Conservation (phyloP, 2,797 vertebrate genomes). For the Rhadinocentrus ornatus region DNA sequence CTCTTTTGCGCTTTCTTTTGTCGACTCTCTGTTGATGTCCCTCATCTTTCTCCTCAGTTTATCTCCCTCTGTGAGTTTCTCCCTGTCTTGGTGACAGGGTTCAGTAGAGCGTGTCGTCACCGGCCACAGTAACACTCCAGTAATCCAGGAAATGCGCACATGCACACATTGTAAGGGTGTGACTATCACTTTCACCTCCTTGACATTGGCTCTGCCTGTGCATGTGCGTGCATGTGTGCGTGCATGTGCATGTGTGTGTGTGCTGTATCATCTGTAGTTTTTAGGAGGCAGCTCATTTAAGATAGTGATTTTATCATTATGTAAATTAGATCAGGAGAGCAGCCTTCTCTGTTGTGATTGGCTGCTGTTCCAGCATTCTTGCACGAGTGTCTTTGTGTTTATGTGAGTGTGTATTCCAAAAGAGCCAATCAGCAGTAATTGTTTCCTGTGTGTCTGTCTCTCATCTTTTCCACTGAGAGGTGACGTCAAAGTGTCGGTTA, state of each 20-base stretch:
- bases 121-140: constrained; percentile 49
- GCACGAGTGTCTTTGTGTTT: constrained; percentile 11
- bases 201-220: not conserved
- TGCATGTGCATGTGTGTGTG: not conserved
- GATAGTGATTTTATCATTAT: constrained; percentile 59
- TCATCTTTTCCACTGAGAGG: constrained; percentile 42
- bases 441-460: constrained; percentile 48
- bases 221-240: not conserved
- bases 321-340: constrained; percentile 59
- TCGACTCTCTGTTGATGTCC: constrained; percentile 10
- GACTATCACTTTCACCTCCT: constrained; percentile 17
- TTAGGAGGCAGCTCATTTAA: constrained; percentile 42
- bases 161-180: not conserved
- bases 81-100: constrained; percentile 48
- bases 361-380: constrained; percentile 37
- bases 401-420: constrained; percentile 38
- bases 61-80: constrained; percentile 19
- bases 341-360: constrained; percentile 55
- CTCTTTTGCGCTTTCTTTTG: not conserved
- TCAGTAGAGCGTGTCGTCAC: constrained; percentile 46
- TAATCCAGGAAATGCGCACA: constrained; percentile 44
- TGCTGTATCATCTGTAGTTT: constrained; percentile 24
- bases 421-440: constrained; percentile 55
- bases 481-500: constrained; percentile 46
- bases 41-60: not conserved